Evolutionary conservation across 1,140 invertebrate genomes (phyloP).

Genomic region (Achroia grisella): DNA sequence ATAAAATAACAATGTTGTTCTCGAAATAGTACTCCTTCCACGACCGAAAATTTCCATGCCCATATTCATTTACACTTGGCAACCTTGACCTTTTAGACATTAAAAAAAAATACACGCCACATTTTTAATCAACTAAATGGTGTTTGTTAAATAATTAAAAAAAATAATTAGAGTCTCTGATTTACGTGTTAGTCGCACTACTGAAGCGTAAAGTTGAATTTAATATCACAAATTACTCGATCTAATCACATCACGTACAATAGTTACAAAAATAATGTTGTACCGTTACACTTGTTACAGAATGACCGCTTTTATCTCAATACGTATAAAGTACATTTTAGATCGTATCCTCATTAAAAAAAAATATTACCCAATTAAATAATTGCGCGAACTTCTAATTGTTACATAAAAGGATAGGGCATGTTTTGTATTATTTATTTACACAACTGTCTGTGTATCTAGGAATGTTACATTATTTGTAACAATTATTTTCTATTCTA

Average conservation of each 20-base stretch:
- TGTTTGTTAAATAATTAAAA: background rate
- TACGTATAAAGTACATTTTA: too few relatives aligned
- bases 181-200: background rate
- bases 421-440: slow-evolving; percentile 2
- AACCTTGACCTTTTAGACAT: background rate
- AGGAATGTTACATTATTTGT: too few relatives aligned
- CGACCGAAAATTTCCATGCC: slow-evolving; percentile 1
- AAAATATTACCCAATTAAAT: background rate
- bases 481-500: too few relatives aligned
- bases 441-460: too few relatives aligned
- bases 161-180: background rate
- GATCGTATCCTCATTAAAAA: too few relatives aligned
- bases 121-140: slow-evolving; percentile 1
- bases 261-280: slow-evolving; percentile 11
- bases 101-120: background rate
- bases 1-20: slow-evolving; percentile 21
- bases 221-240: slow-evolving; percentile 7
- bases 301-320: background rate
- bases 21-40: slow-evolving; percentile 15
- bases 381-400: background rate
- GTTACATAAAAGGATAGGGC: slow-evolving; percentile 11
- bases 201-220: background rate
- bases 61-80: background rate
- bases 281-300: background rate
- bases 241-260: slow-evolving; percentile 13